Evolutionary conservation across 2,113 vertebrate genomes (phyloP).

Genomic region (Lampris incognitus): DNA sequence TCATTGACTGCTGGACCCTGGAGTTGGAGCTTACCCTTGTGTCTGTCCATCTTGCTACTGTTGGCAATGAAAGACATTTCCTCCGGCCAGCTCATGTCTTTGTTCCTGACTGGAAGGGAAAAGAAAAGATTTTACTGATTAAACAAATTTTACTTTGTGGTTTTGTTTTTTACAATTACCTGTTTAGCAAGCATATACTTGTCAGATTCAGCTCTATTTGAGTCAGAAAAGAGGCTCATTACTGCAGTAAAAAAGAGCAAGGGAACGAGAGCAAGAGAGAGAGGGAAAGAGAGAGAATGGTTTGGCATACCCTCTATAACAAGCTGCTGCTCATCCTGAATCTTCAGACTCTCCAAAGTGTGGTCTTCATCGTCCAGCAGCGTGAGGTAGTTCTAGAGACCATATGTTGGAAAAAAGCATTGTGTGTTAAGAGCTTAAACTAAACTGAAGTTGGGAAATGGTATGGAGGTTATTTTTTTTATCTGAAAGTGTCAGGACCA

Average conservation of each 20-base stretch:
- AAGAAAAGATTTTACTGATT: constrained; percentile 26
- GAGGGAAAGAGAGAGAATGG: not conserved
- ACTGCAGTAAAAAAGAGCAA: not conserved
- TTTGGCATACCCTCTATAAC: constrained; percentile 92
- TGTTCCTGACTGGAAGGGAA: constrained; percentile 91
- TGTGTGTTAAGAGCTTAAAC: no score
- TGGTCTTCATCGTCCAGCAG: constrained; percentile 98
- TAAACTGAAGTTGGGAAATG: no score
- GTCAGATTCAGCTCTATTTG: not conserved
- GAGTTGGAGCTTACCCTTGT: constrained; percentile 87
- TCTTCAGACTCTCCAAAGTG: constrained; percentile 94
- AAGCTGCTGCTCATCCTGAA: constrained; percentile 96
- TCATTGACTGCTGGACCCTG: not conserved
- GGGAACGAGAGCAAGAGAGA: not conserved
- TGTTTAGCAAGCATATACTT: not conserved
- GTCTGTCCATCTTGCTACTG: constrained; percentile 98
- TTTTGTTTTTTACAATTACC: not conserved
- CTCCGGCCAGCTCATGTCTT: constrained; percentile 99
- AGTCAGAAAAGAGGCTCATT: not conserved
- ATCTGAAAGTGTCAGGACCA: no score
- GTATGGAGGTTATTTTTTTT: no score
- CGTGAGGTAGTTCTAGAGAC: constrained; percentile 92
- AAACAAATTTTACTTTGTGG: not conserved
- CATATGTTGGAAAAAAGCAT: not conserved
- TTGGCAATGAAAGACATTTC: constrained; percentile 99